phyloP scores from a whole-genome alignment of 2,888 invertebrate genomes.

The Oxycera nigricornis region DNA sequence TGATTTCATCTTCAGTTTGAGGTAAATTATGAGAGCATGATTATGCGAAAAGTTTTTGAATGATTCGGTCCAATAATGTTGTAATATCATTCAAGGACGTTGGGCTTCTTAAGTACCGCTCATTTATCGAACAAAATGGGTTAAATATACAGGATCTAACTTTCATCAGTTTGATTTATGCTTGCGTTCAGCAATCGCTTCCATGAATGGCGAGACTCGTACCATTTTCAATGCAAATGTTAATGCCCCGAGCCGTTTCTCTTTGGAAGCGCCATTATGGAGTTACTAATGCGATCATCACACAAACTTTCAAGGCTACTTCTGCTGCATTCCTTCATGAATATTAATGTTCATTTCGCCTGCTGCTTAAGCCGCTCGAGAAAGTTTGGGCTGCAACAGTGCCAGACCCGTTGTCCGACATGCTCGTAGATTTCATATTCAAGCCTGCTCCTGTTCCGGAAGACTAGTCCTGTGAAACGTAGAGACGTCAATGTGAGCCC shows the following conservation, averaged over 20 bases:
- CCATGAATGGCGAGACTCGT: background rate
- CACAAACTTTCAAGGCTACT: conserved; percentile 14
- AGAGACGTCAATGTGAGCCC: background rate
- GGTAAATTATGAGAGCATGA: background rate
- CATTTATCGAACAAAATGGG: too few species aligned
- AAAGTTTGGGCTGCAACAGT: conserved; percentile 11
- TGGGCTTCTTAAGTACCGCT: too few species aligned
- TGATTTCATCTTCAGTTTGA: too few species aligned
- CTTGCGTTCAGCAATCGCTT: background rate
- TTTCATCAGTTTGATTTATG: background rate
- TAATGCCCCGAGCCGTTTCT: conserved; percentile 4
- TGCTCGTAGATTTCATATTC: background rate
- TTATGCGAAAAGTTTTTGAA: background rate
- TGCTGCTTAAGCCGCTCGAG: background rate
- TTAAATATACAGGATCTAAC: background rate
- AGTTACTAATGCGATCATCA: conserved; percentile 25
- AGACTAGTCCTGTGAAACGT: background rate
- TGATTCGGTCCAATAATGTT: background rate
- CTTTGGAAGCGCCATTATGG: conserved; percentile 1
- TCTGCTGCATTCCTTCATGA: conserved; percentile 27
- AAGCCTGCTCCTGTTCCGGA: background rate
- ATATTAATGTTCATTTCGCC: conserved; percentile 21
- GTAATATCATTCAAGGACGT: too few species aligned
- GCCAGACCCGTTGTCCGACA: background rate
- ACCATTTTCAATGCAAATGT: conserved; percentile 22